Evolutionary conservation across 2,888 invertebrate genomes (phyloP), one percentile per base, ranked within the genome.

Genomic region (Cheilosia urbana): DNA sequence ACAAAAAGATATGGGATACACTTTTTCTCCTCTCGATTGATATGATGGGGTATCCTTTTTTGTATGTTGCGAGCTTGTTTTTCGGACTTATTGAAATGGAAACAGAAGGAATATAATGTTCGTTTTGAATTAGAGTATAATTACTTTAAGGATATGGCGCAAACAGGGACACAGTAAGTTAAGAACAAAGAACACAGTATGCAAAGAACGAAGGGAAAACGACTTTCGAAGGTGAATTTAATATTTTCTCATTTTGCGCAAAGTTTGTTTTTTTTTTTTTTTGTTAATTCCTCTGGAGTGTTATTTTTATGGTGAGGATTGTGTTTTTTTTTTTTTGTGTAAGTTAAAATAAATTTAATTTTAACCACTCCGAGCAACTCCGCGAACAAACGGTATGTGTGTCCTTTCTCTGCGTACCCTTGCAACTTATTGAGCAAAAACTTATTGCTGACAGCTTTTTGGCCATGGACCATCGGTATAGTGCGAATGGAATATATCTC

Each of bases 401-500:
- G 91, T 91, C 91, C 91, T 90, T 89, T 89, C 91, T 90, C 91
- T 90, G 91, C 91, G 91, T 91, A 90, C 90, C 91, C 91, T 91
- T 91, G 91, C 91, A 91, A 92, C 92, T 91, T 91, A 91, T 91
- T 92, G 92, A 90, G 91, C 91, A 90, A 90, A 76, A 80, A 75
- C 73, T 55, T 84, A 75, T 77, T 87, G 72, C 89, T 89, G 89
- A 89, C 89, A 90, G 90, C 90, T 90, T 90, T 91, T 90, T 89
- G 91, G 89, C 90, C 91, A 91, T 91, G 91, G 91, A 91, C 91
- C 91, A 89, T 87, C 87, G 87, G 45, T 49, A 30, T 0, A 37
- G 66, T 81, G 60, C 62, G 75, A 80, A 69, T 82, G 60, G 68
- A 71, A 82, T 82, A 71, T 72, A 82, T 80, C 71, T 87, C 60